Conservation (phyloP, 1,140 invertebrate genomes). For the Leptestheria dahalacensis region DNA sequence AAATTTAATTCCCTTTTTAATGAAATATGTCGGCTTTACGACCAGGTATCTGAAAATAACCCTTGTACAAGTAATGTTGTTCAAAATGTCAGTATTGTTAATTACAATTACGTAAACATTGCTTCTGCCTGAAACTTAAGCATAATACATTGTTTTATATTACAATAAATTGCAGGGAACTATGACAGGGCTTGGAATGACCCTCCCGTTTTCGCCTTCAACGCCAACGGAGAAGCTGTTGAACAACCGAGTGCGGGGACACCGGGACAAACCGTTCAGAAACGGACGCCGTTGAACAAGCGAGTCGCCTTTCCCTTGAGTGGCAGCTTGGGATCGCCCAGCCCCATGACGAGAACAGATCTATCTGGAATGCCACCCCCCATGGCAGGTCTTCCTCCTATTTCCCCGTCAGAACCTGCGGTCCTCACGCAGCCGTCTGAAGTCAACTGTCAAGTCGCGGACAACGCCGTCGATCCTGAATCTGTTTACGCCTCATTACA, state of each 20-base stretch:
- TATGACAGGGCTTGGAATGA: slow-evolving; percentile 15
- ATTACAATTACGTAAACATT: too few relatives aligned
- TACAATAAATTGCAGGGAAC: slow-evolving; percentile 10
- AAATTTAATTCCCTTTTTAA: too few relatives aligned
- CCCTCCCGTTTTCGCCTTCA: slow-evolving; percentile 7
- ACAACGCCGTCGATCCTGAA: not conserved
- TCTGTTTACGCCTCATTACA: not conserved
- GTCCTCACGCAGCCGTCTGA: too few relatives aligned
- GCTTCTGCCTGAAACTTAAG: too few relatives aligned
- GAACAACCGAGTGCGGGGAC: not conserved
- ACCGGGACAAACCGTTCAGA: not conserved
- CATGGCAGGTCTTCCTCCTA: not conserved
- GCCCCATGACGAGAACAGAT: not conserved
- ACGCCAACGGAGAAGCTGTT: not conserved
- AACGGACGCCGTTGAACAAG: slow-evolving; percentile 9
- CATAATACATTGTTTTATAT: not conserved
- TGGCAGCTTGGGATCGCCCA: not conserved
- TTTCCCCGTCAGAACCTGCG: not conserved
- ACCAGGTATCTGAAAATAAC: not conserved
- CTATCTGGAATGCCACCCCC: not conserved
- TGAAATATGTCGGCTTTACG: not conserved
- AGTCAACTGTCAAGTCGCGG: not conserved
- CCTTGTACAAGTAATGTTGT: not conserved
- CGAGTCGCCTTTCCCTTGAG: slow-evolving; percentile 14
- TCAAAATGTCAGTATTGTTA: not conserved